Percentiles rank a stretch among this genome's conserved stretches.
These are phyloP conservation scores for Hymenopus coronatus DNA, from an alignment of 2,888 invertebrate genomes.

Conservation along the genomic window DNA sequence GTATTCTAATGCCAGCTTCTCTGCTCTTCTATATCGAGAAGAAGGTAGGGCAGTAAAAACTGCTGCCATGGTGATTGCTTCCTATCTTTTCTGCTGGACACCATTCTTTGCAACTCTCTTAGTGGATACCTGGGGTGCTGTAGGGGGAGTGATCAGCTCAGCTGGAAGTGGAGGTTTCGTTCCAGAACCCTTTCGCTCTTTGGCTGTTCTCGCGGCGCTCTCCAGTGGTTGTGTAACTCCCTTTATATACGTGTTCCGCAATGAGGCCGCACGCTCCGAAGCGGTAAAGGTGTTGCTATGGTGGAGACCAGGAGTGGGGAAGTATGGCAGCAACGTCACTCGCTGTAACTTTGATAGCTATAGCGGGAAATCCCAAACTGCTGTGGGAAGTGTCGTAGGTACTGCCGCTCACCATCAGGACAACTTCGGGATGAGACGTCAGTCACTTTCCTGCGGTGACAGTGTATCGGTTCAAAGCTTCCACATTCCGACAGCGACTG, in stretches of 20 bases:
- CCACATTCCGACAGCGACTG: slow-evolving; percentile 34
- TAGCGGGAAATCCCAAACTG: neutral
- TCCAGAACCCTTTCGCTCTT: slow-evolving; percentile 35
- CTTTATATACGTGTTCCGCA: slow-evolving; percentile 53
- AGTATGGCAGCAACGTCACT: slow-evolving; percentile 25
- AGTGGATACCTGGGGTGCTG: slow-evolving; percentile 39
- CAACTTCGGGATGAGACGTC: slow-evolving; percentile 32
- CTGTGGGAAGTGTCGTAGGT: neutral
- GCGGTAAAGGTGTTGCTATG: slow-evolving; percentile 41
- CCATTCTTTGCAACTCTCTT: slow-evolving; percentile 46
- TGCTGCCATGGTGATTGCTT: slow-evolving; percentile 50
- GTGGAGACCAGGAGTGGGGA: slow-evolving; percentile 37
- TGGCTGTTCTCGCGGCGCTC: slow-evolving; percentile 44
- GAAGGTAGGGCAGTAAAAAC: slow-evolving; percentile 54
- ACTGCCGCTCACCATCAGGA: slow-evolving; percentile 25
- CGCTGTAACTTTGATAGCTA: slow-evolving; percentile 4
- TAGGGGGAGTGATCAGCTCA: slow-evolving; percentile 30
- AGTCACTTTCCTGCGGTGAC: slow-evolving; percentile 38
- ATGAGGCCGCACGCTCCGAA: slow-evolving; percentile 46
- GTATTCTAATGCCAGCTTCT: slow-evolving; percentile 47
- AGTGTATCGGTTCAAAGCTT: slow-evolving; percentile 42
- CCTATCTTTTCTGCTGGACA: slow-evolving; percentile 52
- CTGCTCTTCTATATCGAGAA: slow-evolving; percentile 49
- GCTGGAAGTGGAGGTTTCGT: slow-evolving; percentile 37
- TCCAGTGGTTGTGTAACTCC: slow-evolving; percentile 51